phyloP scores from a whole-genome alignment of 2,113 vertebrate genomes.

The Mastomys coucha region DNA sequence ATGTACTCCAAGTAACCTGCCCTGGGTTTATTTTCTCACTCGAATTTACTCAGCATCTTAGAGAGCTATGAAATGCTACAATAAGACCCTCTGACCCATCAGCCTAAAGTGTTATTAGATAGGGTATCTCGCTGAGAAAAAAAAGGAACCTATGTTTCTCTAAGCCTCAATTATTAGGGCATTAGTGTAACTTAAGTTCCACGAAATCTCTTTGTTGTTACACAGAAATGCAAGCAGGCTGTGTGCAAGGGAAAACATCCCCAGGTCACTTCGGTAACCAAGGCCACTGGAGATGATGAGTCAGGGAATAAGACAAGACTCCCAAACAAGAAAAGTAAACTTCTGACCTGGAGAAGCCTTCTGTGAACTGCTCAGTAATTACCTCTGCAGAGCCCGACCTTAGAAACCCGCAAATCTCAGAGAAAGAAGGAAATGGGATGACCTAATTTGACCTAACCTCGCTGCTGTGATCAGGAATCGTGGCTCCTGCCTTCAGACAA shows the following conservation, averaged over 20 bases:
- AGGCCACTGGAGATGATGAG: not conserved
- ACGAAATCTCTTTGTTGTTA: not conserved
- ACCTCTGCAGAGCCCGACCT: not conserved
- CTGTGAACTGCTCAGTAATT: not conserved
- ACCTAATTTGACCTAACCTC: not conserved
- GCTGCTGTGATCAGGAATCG: not conserved
- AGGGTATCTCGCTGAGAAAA: not conserved
- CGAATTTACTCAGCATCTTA: not conserved
- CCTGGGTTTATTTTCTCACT: not conserved
- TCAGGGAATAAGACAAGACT: not conserved
- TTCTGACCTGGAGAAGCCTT: slow-evolving; percentile 1
- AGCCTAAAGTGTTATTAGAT: not conserved
- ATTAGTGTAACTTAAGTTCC: not conserved
- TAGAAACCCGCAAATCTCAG: not conserved
- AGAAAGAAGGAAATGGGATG: not conserved
- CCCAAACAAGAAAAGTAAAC: not conserved
- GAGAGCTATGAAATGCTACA: not conserved
- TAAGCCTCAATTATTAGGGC: not conserved
- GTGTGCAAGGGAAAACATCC: not conserved
- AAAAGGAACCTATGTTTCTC: not conserved
- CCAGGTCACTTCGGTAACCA: not conserved
- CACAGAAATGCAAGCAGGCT: not conserved
- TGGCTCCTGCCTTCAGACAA: not conserved
- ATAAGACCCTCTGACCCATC: not conserved
- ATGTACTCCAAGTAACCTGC: not conserved